phyloP scores from a whole-genome alignment of 2,113 vertebrate genomes.

The Melanerpes formicivorus region DNA sequence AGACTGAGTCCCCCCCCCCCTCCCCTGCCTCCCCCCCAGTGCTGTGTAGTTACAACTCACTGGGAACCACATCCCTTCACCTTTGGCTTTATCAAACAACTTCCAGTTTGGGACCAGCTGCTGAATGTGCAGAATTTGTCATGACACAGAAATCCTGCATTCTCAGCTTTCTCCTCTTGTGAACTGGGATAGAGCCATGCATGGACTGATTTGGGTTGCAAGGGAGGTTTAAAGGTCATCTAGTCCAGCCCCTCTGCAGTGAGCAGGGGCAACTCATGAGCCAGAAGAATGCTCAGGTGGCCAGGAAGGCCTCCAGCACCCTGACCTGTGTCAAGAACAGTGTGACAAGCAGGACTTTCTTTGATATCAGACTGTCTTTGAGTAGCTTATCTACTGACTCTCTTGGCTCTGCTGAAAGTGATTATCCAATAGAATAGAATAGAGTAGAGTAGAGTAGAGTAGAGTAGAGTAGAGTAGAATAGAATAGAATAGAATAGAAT shows the following conservation, averaged over 20 bases:
- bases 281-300: too few relatives aligned
- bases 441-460: too few relatives aligned
- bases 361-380: too few relatives aligned
- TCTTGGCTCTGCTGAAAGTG: not conserved
- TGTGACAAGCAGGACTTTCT: not conserved
- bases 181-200: not conserved
- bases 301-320: too few relatives aligned
- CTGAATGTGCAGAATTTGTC: not conserved
- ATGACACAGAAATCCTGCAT: not conserved
- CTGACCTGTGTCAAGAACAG: too few relatives aligned
- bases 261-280: too few relatives aligned
- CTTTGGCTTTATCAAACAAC: not conserved
- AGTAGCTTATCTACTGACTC: not conserved
- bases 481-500: too few relatives aligned
- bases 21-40: not conserved
- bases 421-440: not conserved
- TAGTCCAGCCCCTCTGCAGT: not conserved
- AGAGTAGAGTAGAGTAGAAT: too few relatives aligned
- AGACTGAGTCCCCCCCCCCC: too few relatives aligned
- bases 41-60: not conserved
- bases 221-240: not conserved
- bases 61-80: not conserved
- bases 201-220: not conserved
- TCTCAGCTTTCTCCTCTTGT: not conserved
- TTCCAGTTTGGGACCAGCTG: not conserved